Percentiles rank a stretch among this genome's conserved stretches.
phyloP scores from a whole-genome alignment of 2,113 vertebrate species.

The Sorex fumeus region DNA sequence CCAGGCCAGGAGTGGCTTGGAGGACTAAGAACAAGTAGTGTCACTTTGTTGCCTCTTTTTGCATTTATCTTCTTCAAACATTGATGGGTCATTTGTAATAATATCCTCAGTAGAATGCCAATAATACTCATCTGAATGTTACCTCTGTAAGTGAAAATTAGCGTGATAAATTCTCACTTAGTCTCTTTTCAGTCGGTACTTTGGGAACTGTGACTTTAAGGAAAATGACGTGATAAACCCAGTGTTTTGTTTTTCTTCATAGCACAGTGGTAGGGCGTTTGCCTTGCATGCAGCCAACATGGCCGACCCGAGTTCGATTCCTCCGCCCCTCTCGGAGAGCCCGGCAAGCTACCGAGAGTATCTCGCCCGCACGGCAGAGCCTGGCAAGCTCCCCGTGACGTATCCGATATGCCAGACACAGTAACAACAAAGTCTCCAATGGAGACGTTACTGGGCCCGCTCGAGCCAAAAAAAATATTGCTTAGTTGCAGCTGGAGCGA shows the following conservation, averaged over 20 bases:
- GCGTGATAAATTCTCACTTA: background rate
- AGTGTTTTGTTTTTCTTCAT: background rate
- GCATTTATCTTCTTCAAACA: constrained; percentile 25
- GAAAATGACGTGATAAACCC: background rate
- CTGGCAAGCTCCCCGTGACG: no score
- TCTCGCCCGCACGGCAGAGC: no score
- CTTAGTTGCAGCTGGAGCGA: no score
- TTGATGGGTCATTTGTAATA: constrained; percentile 19
- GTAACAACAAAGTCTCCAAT: no score
- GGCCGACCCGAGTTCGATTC: no score
- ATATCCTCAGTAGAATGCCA: background rate
- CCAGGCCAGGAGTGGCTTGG: background rate
- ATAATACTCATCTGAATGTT: background rate
- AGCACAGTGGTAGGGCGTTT: no score
- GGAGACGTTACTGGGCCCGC: no score
- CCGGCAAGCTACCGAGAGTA: no score
- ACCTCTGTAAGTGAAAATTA: constrained; percentile 1
- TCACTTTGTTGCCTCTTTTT: background rate
- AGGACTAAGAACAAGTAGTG: background rate
- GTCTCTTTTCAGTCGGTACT: background rate
- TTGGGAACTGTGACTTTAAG: background rate
- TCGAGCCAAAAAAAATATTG: no score
- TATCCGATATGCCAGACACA: no score
- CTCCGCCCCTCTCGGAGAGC: no score
- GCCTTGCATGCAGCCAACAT: no score